A percentile compares a stretch with the other conserved stretches of the same genome.
Evolutionary conservation across 64 coral and sea anemone species (phyloP).

Genomic region (Porites lutea): DNA sequence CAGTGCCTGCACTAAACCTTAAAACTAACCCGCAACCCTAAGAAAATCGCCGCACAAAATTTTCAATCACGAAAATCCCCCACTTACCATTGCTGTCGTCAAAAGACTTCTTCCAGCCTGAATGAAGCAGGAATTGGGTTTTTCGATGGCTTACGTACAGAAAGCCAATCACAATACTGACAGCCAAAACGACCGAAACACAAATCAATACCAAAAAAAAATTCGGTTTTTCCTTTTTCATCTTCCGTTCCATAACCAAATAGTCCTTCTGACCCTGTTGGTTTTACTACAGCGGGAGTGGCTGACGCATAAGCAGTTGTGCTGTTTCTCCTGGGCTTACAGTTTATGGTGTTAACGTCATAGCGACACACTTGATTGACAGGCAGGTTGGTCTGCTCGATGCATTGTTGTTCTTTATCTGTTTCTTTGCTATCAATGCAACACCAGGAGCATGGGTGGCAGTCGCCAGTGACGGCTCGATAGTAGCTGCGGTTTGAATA

Average conservation of each 20-base stretch:
- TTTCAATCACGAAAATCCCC: too few species aligned
- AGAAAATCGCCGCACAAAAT: too few species aligned
- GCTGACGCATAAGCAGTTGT: background rate
- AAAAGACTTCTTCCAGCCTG: background rate
- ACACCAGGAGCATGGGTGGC: slow-evolving; percentile 77
- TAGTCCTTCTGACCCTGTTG: background rate
- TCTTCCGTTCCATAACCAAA: background rate
- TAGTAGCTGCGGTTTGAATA: slow-evolving; percentile 31
- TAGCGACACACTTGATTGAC: slow-evolving; percentile 71
- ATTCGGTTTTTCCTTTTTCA: background rate
- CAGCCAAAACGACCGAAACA: background rate
- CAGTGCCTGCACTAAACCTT: too few species aligned
- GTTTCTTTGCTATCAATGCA: slow-evolving; percentile 68
- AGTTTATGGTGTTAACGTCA: slow-evolving; percentile 59
- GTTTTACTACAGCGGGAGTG: background rate
- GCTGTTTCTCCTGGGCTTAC: background rate
- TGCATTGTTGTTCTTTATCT: slow-evolving; percentile 60
- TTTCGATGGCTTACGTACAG: background rate
- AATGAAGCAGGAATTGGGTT: background rate
- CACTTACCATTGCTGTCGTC: background rate
- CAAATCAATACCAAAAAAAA: background rate
- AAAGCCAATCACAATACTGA: background rate
- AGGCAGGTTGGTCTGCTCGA: slow-evolving; percentile 52
- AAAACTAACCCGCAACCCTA: too few species aligned
- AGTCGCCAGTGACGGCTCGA: slow-evolving; percentile 75